Percentiles rank a stretch among this genome's conserved stretches.
Conservation (phyloP, 2,113 vertebrate species). For the Nothocercus nigrocapillus region DNA sequence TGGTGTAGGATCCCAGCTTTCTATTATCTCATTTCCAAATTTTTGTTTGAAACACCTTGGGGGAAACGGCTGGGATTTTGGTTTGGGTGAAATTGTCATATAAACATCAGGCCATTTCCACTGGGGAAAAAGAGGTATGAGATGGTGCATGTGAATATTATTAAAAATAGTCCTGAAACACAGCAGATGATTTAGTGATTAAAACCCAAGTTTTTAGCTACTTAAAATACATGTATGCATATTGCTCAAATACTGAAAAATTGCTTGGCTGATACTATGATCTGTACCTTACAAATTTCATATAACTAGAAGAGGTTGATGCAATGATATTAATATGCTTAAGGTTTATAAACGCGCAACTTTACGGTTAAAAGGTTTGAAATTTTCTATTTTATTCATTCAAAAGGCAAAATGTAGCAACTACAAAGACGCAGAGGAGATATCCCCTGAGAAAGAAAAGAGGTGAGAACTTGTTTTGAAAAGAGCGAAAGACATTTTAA, state of each 20-base stretch:
- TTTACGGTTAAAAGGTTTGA: slow-evolving; percentile 2
- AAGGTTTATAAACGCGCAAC: background rate
- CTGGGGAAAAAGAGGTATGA: background rate
- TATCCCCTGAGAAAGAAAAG: background rate
- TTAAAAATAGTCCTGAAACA: background rate
- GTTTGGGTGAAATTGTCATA: background rate
- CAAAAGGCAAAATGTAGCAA: background rate
- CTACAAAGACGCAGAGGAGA: background rate
- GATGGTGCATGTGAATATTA: background rate
- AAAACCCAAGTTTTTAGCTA: background rate
- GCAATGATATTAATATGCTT: background rate
- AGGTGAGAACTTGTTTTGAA: background rate
- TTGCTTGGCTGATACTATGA: background rate
- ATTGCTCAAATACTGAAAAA: background rate
- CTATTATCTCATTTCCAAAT: background rate
- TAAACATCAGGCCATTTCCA: background rate
- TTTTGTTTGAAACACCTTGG: background rate
- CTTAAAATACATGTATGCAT: background rate
- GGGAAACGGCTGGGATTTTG: background rate
- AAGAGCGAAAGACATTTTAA: background rate
- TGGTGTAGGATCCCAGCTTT: background rate
- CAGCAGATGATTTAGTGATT: background rate
- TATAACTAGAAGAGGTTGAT: background rate
- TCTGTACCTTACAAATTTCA: background rate
- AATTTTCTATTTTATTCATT: background rate